Conservation (phyloP, 1,140 invertebrate species). For the Charaxes varanes region DNA sequence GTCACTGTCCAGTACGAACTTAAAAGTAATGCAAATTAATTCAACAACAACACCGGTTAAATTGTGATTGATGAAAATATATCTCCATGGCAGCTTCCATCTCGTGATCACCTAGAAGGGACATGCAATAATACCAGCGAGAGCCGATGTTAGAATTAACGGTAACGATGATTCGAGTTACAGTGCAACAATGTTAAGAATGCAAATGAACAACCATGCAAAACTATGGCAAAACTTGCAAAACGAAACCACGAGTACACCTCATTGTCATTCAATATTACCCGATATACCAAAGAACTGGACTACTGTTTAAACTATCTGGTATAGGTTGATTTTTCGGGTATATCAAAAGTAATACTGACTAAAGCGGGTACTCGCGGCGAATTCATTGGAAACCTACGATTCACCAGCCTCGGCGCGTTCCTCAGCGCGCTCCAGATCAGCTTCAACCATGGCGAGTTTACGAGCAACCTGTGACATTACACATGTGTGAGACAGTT, state of each 20-base stretch:
- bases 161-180: slow-evolving; percentile 60
- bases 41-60: slow-evolving; percentile 34
- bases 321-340: neutral
- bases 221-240: slow-evolving; percentile 56
- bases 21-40: slow-evolving; percentile 30
- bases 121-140: slow-evolving; percentile 62
- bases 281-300: slow-evolving; percentile 22
- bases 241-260: slow-evolving; percentile 46
- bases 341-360: slow-evolving; percentile 6
- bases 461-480: slow-evolving; percentile 98
- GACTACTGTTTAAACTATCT: no score
- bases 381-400: slow-evolving; percentile 82
- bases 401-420: slow-evolving; percentile 99
- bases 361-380: slow-evolving; percentile 3
- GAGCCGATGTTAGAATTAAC: slow-evolving; percentile 54
- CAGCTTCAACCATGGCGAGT: slow-evolving; percentile 99
- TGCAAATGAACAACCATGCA: slow-evolving; percentile 71
- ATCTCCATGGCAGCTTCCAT: slow-evolving; percentile 32
- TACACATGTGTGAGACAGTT: slow-evolving; percentile 25
- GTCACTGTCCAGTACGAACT: slow-evolving; percentile 31
- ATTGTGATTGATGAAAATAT: slow-evolving; percentile 44
- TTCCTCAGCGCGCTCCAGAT: slow-evolving; percentile 99
- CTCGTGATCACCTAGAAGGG: slow-evolving; percentile 49
- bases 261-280: slow-evolving; percentile 32
- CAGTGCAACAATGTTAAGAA: slow-evolving; percentile 66